Percentiles rank a stretch among this genome's conserved stretches.
Evolutionary conservation across 1,140 invertebrate species (phyloP).

Genomic region (Oedothorax gibbosus): DNA sequence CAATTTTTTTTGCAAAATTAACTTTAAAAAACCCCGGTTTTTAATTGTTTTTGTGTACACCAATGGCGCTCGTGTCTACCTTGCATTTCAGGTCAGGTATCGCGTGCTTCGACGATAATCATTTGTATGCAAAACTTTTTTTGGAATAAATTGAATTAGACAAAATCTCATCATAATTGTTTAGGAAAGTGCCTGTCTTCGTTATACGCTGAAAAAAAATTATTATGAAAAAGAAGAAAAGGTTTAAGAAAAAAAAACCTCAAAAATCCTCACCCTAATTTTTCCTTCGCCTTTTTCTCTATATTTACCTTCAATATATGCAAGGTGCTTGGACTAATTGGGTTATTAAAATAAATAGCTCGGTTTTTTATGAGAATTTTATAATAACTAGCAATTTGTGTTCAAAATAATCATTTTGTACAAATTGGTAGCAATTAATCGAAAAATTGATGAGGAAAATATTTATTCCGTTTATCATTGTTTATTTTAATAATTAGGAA

Average conservation of each 20-base stretch:
- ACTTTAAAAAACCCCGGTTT: no score
- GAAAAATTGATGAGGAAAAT: no score
- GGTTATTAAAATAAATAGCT: slow-evolving; percentile 50
- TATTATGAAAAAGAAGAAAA: slow-evolving; percentile 18
- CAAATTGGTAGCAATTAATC: no score
- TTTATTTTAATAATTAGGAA: no score
- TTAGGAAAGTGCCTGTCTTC: slow-evolving; percentile 54
- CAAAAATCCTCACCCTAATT: slow-evolving; percentile 12
- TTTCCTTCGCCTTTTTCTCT: slow-evolving; percentile 27
- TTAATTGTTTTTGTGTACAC: no score
- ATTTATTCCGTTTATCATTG: no score
- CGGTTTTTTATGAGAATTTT: slow-evolving; percentile 3
- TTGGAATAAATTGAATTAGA: slow-evolving; percentile 60
- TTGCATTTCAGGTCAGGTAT: background rate
- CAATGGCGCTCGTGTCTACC: no score
- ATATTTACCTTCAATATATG: slow-evolving; percentile 3
- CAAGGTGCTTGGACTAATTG: slow-evolving; percentile 42
- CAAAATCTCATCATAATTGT: slow-evolving; percentile 60
- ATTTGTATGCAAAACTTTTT: slow-evolving; percentile 60
- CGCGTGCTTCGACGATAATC: slow-evolving; percentile 55
- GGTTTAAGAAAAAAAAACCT: background rate
- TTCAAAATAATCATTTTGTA: no score
- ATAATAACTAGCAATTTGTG: no score
- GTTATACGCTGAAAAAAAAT: slow-evolving; percentile 25
- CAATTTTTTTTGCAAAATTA: no score